phyloP scores from a whole-genome alignment of 2,888 invertebrate genomes.

The Ditylenchus weischeri region DNA sequence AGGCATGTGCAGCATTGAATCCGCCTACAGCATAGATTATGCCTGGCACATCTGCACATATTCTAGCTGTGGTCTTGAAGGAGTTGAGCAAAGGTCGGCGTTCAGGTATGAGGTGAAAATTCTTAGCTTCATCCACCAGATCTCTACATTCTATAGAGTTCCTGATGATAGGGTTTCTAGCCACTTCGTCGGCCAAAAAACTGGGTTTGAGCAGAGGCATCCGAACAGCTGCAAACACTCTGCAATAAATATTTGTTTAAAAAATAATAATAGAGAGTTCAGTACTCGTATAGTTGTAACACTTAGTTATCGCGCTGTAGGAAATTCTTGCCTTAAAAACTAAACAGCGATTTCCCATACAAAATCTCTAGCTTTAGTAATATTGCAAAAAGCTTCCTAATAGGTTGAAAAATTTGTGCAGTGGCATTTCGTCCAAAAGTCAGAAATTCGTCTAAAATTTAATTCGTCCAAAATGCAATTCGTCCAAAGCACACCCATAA shows the following conservation, averaged over 20 bases:
- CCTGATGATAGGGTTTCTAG: conserved; percentile 63
- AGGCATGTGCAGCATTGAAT: conserved; percentile 58
- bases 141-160: conserved; percentile 66
- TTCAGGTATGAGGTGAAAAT: conserved; percentile 82
- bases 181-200: conserved; percentile 68
- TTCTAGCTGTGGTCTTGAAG: conserved; percentile 71
- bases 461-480: too few species aligned
- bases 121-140: conserved; percentile 76
- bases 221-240: conserved; percentile 72
- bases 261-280: too few species aligned
- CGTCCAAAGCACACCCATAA: too few species aligned
- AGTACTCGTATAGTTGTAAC: too few species aligned
- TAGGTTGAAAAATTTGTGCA: too few species aligned
- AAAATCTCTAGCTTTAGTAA: too few species aligned
- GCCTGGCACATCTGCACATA: conserved; percentile 70
- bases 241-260: conserved; percentile 16
- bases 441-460: too few species aligned
- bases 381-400: too few species aligned
- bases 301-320: too few species aligned
- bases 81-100: conserved; percentile 74
- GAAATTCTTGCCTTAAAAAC: too few species aligned
- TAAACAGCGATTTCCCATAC: too few species aligned
- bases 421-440: too few species aligned
- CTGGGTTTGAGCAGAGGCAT: conserved; percentile 77
- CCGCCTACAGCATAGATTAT: conserved; percentile 84